These are phyloP conservation scores for Ceratosolen solmsi DNA, from an alignment of 1,140 invertebrate species.

Conservation along the genomic window DNA sequence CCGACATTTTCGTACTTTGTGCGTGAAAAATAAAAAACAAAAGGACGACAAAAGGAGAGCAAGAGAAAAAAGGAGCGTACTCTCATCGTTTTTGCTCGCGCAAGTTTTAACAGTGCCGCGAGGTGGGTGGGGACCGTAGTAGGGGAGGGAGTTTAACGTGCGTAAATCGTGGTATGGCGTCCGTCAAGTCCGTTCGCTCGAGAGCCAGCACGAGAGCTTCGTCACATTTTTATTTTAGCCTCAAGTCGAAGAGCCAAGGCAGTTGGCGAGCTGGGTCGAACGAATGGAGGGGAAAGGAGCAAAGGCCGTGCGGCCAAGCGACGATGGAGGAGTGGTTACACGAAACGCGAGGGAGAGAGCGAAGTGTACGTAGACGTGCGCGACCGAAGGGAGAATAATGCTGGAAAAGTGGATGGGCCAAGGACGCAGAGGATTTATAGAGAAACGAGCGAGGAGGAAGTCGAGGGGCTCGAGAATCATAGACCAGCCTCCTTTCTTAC, in stretches of 20 bases:
- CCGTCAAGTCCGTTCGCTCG: neutral
- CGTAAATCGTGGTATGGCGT: constrained; percentile 55
- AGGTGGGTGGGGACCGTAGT: neutral
- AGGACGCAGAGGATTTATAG: constrained; percentile 29
- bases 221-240: constrained; percentile 63
- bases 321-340: constrained; percentile 20
- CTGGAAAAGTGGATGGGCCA: constrained; percentile 28
- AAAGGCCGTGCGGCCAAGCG: constrained; percentile 35
- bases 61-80: neutral
- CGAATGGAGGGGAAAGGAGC: constrained; percentile 28
- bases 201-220: neutral
- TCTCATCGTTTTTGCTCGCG: constrained; percentile 17
- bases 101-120: constrained; percentile 33
- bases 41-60: neutral
- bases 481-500: neutral
- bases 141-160: constrained; percentile 44
- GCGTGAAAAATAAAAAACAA: constrained; percentile 28
- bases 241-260: constrained; percentile 57
- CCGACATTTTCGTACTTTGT: constrained; percentile 13
- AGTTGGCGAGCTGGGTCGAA: constrained; percentile 28
- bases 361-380: neutral
- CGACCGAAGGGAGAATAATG: neutral
- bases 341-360: constrained; percentile 9
- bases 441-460: constrained; percentile 35
- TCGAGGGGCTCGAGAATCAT: constrained; percentile 46